A percentile compares a stretch with the other conserved stretches of the same genome.
These are phyloP conservation scores for Hyposmocoma kahamanoa DNA, from an alignment of 1,140 invertebrate genomes.

Conservation along the genomic window DNA sequence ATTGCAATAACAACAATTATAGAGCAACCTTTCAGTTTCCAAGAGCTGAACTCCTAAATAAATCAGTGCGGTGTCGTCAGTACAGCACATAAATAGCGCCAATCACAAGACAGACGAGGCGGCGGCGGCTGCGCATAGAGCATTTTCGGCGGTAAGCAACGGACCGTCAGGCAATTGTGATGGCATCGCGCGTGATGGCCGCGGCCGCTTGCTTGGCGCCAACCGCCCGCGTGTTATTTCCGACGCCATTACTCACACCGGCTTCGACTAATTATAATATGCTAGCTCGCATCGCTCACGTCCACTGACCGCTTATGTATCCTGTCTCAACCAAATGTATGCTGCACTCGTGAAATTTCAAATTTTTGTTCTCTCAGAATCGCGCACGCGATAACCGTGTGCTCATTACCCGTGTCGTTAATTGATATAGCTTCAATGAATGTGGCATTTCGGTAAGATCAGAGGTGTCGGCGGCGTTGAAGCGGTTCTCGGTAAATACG, in stretches of 20 bases:
- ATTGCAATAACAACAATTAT: slow-evolving; percentile 11
- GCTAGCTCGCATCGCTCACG: slow-evolving; percentile 49
- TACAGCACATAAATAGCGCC: slow-evolving; percentile 59
- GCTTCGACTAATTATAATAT: slow-evolving; percentile 69
- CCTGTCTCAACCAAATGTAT: slow-evolving; percentile 22
- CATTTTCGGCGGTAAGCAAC: slow-evolving; percentile 38
- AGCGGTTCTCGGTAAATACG: slow-evolving; percentile 35
- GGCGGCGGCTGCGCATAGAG: slow-evolving; percentile 72
- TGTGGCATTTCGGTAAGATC: slow-evolving; percentile 40
- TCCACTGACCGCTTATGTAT: slow-evolving; percentile 70
- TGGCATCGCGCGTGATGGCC: slow-evolving; percentile 44
- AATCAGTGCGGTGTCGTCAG: slow-evolving; percentile 41
- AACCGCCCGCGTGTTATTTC: slow-evolving; percentile 61
- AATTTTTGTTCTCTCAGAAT: too few relatives aligned
- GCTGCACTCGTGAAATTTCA: too few relatives aligned
- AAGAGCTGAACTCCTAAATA: slow-evolving; percentile 34
- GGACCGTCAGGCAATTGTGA: slow-evolving; percentile 58
- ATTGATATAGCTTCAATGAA: slow-evolving; percentile 12
- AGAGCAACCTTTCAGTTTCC: slow-evolving; percentile 26
- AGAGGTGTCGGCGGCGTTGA: slow-evolving; percentile 37
- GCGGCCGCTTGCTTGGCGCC: slow-evolving; percentile 61
- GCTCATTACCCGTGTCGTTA: too few relatives aligned
- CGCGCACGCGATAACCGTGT: too few relatives aligned
- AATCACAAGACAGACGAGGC: slow-evolving; percentile 62
- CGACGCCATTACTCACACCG: slow-evolving; percentile 68